phyloP scores from a whole-genome alignment of 2,888 invertebrate species.

The Melinaea menophilus region DNA sequence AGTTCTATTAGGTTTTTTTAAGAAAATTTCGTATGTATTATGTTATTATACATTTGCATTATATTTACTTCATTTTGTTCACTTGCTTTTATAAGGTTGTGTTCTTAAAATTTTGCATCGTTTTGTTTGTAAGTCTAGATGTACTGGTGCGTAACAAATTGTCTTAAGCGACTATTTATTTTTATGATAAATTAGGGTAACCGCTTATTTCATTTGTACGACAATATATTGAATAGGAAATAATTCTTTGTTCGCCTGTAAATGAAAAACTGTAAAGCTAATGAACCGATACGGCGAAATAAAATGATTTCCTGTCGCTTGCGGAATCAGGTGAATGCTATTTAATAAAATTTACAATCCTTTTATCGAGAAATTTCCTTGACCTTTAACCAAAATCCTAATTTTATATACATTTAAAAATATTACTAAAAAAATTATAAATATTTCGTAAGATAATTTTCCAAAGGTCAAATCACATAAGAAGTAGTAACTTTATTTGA shows the following conservation, averaged over 20 bases:
- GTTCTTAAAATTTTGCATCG: not conserved
- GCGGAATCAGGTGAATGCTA: constrained; percentile 41
- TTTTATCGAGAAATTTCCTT: constrained; percentile 11
- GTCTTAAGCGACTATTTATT: too few species aligned
- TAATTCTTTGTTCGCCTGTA: not conserved
- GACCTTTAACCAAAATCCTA: not conserved
- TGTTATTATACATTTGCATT: constrained; percentile 2
- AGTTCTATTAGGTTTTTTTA: constrained; percentile 19
- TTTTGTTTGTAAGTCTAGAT: not conserved
- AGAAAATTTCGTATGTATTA: constrained; percentile 8
- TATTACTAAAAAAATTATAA: too few species aligned
- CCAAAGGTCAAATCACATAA: too few species aligned
- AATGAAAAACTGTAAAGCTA: constrained; percentile 34
- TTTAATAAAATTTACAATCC: constrained; percentile 43
- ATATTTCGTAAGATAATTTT: too few species aligned
- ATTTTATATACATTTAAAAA: not conserved
- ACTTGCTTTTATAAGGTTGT: not conserved
- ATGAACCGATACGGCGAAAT: constrained; percentile 49
- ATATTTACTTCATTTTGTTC: not conserved
- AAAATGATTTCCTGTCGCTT: constrained; percentile 49
- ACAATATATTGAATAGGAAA: not conserved
- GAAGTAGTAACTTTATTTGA: too few species aligned
- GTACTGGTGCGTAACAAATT: too few species aligned
- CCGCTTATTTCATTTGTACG: too few species aligned
- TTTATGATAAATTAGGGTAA: too few species aligned